These are phyloP conservation scores for Prenolepis imparis DNA, from an alignment of 2,888 invertebrate species.

Conservation along the genomic window DNA sequence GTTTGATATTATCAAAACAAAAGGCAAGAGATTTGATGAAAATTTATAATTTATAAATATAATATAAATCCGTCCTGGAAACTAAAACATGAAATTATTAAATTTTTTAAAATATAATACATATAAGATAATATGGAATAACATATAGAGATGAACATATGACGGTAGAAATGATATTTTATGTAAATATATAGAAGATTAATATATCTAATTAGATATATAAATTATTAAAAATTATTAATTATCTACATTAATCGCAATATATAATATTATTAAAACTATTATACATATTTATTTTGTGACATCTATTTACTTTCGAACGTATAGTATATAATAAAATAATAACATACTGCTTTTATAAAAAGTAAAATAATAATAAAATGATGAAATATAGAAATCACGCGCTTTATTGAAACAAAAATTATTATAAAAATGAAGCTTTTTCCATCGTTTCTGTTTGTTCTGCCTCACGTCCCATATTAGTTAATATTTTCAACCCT, in stretches of 20 bases:
- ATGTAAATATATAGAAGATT: neutral
- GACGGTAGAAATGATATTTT: neutral
- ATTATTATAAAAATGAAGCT: neutral
- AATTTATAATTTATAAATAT: neutral
- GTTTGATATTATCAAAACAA: neutral
- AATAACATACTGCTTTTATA: neutral
- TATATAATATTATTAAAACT: neutral
- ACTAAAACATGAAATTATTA: neutral
- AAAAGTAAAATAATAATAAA: neutral
- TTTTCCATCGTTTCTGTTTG: neutral
- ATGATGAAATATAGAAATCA: neutral
- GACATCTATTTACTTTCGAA: neutral
- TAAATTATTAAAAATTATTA: conserved; percentile 1
- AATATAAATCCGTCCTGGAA: neutral
- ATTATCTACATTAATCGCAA: neutral
- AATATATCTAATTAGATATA: neutral
- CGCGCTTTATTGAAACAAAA: neutral
- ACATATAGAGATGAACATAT: neutral
- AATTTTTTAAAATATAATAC: neutral
- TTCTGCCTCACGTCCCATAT: neutral
- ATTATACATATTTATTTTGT: neutral
- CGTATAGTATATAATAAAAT: neutral
- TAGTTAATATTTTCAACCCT: conserved; percentile 4
- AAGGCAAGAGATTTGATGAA: neutral
- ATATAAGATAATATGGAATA: neutral